Base-by-base conservation (phyloP, 2,113 vertebrate genomes). In the Octodon degus region DNA sequence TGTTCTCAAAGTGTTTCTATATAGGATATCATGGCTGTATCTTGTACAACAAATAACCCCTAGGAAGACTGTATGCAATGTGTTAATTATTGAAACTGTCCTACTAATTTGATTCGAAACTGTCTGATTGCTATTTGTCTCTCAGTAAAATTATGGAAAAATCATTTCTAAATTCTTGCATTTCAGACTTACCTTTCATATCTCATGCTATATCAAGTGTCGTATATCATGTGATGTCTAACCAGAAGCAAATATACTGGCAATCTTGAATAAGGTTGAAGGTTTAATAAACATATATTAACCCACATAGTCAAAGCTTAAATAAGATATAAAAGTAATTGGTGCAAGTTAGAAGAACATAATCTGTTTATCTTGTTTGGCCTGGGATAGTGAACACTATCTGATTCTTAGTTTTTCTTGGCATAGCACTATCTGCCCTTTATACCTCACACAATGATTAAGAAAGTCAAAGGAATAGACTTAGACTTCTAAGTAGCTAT, bases 221-320 rank as follows among this genome's bases (percentile, higher is more conserved):
- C 67, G 22, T 40, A 53, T 62, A 58, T 58, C 67, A 67, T 85
- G 53, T 63, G 79, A 86, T 77, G 12, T 74, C 94, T 30, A 72
- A n/a, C 37, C 47, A 94, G 62, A 91, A 89, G 68, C 37, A 89
- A 95, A 53, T 80, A 22, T 94, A 74, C 43, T 72, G 30, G 27
- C 27, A 95, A 91, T 95, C 93, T 40, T 32, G 50, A 95, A 91
- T 95, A 95, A 91, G 34, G n/a, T 11, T 86, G 62, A 94, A 89
- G 37, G n/a, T n/a, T n/a, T n/a, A n/a, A n/a, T n/a, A n/a, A n/a
- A n/a, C n/a, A n/a, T n/a, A n/a, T n/a, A n/a, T n/a, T n/a, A 92
- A 55, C 53, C 72, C 34, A 94, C 13, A 94, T 24, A 90, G 65
- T 55, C 53, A 77, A 95, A 91, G 7, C 93, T 96, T 83, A 86